phyloP scores from a whole-genome alignment of 2,797 vertebrate species.

The Acomys russatus region DNA sequence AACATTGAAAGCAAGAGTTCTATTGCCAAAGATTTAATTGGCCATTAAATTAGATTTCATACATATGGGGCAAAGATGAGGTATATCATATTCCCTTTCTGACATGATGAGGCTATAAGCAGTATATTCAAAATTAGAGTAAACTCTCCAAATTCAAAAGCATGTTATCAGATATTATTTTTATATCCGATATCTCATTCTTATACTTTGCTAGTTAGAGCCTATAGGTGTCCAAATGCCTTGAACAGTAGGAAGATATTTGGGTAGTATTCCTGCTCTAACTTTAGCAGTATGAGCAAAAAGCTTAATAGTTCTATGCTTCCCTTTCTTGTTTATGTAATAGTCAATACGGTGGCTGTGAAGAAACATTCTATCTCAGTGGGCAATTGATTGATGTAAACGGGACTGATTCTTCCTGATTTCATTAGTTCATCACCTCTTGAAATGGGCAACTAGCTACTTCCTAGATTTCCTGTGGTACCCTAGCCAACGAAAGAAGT shows the following conservation, averaged over 20 bases:
- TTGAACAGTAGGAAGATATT: background rate
- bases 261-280: background rate
- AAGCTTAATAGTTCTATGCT: background rate
- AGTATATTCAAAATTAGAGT: conserved; percentile 1
- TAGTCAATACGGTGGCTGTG: background rate
- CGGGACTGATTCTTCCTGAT: conserved; percentile 19
- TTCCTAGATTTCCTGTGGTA: background rate
- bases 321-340: conserved; percentile 36
- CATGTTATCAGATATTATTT: conserved; percentile 20
- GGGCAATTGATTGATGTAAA: conserved; percentile 19
- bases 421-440: conserved; percentile 13
- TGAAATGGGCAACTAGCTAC: background rate
- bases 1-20: conserved; percentile 44
- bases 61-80: conserved; percentile 42
- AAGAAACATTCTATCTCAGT: background rate
- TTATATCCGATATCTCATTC: conserved; percentile 33
- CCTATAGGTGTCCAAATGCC: background rate
- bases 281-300: background rate
- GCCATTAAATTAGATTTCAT: conserved; percentile 65
- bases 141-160: conserved; percentile 39
- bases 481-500: background rate
- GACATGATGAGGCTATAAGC: conserved; percentile 16
- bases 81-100: conserved; percentile 44
- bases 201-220: background rate
- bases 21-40: conserved; percentile 65